A percentile compares a stretch with the other conserved stretches of the same genome.
Conservation (phyloP, 2,113 vertebrate species). For the Oriolus oriolus region DNA sequence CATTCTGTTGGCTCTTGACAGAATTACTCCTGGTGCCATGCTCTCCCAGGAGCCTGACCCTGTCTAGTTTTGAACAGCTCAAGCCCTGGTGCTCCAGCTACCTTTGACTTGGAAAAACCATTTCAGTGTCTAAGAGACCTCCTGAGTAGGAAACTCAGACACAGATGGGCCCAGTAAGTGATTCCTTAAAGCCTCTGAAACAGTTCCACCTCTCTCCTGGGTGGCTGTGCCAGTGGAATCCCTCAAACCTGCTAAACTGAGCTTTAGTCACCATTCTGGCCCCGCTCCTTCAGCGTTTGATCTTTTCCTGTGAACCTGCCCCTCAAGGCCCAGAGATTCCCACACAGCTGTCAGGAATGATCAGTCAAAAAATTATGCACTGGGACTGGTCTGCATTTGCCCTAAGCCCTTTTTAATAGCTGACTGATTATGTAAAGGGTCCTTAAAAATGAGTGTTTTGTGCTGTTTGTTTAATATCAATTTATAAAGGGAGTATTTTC, state of each 20-base stretch:
- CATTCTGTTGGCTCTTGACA: neutral
- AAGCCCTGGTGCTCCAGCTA: neutral
- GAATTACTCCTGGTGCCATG: neutral
- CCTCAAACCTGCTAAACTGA: neutral
- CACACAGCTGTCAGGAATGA: neutral
- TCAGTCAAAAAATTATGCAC: neutral
- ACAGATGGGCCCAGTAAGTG: neutral
- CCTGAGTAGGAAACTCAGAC: neutral
- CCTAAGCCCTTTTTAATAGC: neutral
- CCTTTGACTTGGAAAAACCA: conserved; percentile 21
- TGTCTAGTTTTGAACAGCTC: neutral
- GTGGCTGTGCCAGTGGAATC: neutral
- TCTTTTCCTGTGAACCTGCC: neutral
- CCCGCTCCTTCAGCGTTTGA: neutral
- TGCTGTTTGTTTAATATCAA: neutral
- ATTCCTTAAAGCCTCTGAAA: neutral
- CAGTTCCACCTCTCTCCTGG: neutral
- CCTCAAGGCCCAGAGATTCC: neutral
- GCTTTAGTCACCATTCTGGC: neutral
- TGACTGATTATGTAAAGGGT: neutral
- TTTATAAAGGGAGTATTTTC: neutral
- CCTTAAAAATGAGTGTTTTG: neutral
- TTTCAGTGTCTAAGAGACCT: neutral
- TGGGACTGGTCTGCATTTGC: neutral
- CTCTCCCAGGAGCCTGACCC: neutral